These are phyloP conservation scores for Caenorhabditis afra DNA, from an alignment of 2,888 invertebrate species.

Conservation along the genomic window DNA sequence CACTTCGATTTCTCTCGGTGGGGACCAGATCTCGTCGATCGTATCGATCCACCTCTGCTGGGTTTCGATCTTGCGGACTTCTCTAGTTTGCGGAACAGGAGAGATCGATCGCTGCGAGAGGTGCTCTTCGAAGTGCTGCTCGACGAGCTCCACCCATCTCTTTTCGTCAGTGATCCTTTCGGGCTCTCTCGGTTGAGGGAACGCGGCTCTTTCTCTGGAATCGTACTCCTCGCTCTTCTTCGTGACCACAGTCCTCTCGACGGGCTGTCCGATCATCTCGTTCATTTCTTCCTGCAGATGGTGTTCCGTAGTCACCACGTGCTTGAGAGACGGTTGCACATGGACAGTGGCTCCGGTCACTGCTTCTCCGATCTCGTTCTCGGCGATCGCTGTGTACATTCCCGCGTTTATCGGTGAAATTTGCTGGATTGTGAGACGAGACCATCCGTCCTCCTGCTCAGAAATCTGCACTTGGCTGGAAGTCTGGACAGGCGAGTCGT, in stretches of 20 bases:
- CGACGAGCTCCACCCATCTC: slow-evolving; percentile 66
- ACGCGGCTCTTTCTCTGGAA: slow-evolving; percentile 34
- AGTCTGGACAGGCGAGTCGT: slow-evolving; percentile 70
- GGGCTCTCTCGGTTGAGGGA: slow-evolving; percentile 51
- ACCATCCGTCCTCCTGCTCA: slow-evolving; percentile 78
- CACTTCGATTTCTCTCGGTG: slow-evolving; percentile 46
- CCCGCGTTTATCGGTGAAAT: slow-evolving; percentile 80
- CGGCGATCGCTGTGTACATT: slow-evolving; percentile 88
- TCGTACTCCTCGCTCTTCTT: slow-evolving; percentile 46
- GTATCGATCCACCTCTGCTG: slow-evolving; percentile 68
- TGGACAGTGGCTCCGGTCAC: slow-evolving; percentile 89
- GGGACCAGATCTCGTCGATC: slow-evolving; percentile 61
- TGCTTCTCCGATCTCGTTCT: slow-evolving; percentile 93
- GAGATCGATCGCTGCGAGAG: slow-evolving; percentile 65
- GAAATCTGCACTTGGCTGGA: slow-evolving; percentile 62
- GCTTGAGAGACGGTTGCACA: slow-evolving; percentile 80
- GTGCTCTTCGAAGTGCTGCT: slow-evolving; percentile 65
- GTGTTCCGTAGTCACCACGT: slow-evolving; percentile 46
- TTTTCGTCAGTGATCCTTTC: slow-evolving; percentile 57
- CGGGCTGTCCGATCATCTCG: slow-evolving; percentile 50
- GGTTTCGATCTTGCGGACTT: slow-evolving; percentile 51
- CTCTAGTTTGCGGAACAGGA: slow-evolving; percentile 59
- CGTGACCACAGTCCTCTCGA: slow-evolving; percentile 50
- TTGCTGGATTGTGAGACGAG: slow-evolving; percentile 67
- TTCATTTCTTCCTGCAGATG: slow-evolving; percentile 58